Evolutionary conservation across 1,140 invertebrate genomes (phyloP).

Genomic region (Macrobrachium nipponense): DNA sequence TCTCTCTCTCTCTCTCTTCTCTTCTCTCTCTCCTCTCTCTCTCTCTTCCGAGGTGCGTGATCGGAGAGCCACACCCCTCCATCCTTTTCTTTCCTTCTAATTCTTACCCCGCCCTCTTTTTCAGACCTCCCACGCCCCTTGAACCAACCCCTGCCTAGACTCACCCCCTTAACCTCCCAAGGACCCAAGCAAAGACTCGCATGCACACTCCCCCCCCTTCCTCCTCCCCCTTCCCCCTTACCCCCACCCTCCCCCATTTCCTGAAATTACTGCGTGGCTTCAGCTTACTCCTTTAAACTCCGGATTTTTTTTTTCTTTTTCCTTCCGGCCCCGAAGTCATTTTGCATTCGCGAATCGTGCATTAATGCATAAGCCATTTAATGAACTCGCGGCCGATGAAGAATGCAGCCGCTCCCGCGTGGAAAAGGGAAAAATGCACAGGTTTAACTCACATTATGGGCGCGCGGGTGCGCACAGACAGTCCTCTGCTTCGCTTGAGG

Average conservation of each 20-base stretch:
- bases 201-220: neutral
- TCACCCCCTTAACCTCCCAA: neutral
- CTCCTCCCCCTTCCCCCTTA: neutral
- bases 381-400: too few species aligned
- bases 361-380: too few species aligned
- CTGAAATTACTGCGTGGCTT: neutral
- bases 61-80: too few species aligned
- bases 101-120: neutral
- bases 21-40: neutral
- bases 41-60: neutral
- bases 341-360: too few species aligned
- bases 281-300: neutral
- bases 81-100: slow-evolving; percentile 15
- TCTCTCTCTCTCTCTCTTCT: neutral
- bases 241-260: neutral
- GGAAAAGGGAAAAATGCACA: too few species aligned
- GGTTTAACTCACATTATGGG: neutral
- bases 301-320: neutral
- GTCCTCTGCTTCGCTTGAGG: too few species aligned
- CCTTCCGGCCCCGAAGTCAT: neutral
- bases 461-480: too few species aligned
- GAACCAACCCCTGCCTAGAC: neutral
- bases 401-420: too few species aligned
- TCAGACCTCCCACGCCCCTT: neutral
- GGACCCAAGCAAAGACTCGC: neutral